Base-by-base conservation (phyloP, 37 sponge, comb jelly and placozoan genomes). In the Petrosia ficiformis region DNA sequence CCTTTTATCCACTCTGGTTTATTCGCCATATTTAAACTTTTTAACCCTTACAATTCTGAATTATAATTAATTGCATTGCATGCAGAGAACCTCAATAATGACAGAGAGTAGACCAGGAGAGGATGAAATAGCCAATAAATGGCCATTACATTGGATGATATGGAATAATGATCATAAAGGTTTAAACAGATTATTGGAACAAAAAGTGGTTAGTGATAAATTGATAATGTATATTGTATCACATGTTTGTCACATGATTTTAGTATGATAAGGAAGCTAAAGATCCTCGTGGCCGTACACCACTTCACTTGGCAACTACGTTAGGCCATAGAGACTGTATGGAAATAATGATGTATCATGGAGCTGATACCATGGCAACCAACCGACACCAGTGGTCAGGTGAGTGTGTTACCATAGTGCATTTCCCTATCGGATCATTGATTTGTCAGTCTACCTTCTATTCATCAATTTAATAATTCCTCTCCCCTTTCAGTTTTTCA, bases 281-380 rank as follows among this genome's bases (percentile, higher is more conserved):
- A 68, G 97, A 96, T 67, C 88, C 91, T 0, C 78, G 92, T 24
- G 97, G 97, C 4, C 83, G 95, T 24, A 96, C 97, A 0, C 97
- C 97, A 2, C 80, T 96, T 10, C 92, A 90, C 59, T 75, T 96
- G 31, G 91, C 97, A 0, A 86, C 87, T 48, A 59, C 80, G 30
- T 74, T 96, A 40, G 80, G 86, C 5, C 80, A 73, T 25, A 60
- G 48, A 0, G 52, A 71, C 31, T 87, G 88, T 77, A 88, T 74
- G 16, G 48, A 73, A 28, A 58, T 89, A 25, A 91, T 96, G 8
- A 80, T 96, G 36, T 14, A 70, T 1, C 80, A 94, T 39, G 87
- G 78, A 40, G 95, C 95, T 57, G 77, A 86, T 39, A 67, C 88
- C 4, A 68, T 88, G n/a, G 94, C 89, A 0, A 60, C 43, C 0